Conservation (phyloP, 2,113 vertebrate genomes). For the Lethenteron camtschaticum region DNA sequence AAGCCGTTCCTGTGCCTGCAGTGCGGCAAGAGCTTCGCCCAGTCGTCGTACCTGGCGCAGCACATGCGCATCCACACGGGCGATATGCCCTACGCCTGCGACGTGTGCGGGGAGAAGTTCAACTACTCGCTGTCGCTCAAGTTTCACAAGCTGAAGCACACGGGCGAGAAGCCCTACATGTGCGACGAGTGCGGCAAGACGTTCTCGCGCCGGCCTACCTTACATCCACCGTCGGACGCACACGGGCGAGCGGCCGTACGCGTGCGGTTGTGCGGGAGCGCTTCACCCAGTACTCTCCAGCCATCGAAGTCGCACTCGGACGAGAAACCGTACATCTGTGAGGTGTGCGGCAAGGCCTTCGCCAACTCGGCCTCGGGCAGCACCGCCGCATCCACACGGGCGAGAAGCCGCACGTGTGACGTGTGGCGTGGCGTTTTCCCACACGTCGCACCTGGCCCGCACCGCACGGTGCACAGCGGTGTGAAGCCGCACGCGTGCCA, state of each 20-base stretch:
- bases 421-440: neutral
- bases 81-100: neutral
- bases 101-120: neutral
- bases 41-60: conserved; percentile 2
- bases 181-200: conserved; percentile 5
- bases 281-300: conserved; percentile 4
- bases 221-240: neutral
- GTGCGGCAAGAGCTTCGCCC: conserved; percentile 5
- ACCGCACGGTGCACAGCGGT: neutral
- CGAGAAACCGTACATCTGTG: neutral
- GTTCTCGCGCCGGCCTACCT: conserved; percentile 1
- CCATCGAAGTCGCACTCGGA: conserved; percentile 5
- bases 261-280: conserved; percentile 1
- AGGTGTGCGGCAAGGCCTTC: neutral
- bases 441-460: conserved; percentile 5
- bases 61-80: conserved; percentile 6
- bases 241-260: neutral
- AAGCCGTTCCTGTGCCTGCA: conserved; percentile 3
- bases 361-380: neutral
- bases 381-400: conserved; percentile 7
- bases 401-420: conserved; percentile 4
- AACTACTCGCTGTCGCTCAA: conserved; percentile 1
- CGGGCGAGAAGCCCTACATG: conserved; percentile 1
- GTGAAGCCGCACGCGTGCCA: neutral
- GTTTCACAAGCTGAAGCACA: conserved; percentile 6